Conservation (phyloP, 1,140 invertebrate genomes). For the Orchestia grillus region DNA sequence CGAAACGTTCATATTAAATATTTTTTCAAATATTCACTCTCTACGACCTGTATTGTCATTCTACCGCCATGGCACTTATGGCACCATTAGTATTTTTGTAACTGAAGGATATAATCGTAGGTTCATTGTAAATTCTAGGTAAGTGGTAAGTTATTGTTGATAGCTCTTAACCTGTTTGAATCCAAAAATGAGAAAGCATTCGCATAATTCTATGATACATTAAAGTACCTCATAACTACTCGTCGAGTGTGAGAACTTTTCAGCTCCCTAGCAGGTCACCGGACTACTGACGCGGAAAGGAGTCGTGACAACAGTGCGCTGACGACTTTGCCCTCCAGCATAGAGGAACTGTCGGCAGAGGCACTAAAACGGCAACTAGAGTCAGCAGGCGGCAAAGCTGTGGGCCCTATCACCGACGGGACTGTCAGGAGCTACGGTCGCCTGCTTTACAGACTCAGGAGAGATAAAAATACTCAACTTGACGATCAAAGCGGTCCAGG, state of each 20-base stretch:
- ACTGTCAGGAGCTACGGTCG: conserved; percentile 60
- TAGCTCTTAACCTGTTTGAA: too few species aligned
- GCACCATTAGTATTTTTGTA: too few species aligned
- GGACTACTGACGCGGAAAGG: not conserved
- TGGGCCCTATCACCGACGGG: conserved; percentile 47
- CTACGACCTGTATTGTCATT: too few species aligned
- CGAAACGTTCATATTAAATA: too few species aligned
- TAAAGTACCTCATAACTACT: too few species aligned
- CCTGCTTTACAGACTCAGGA: conserved; percentile 59
- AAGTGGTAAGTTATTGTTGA: too few species aligned
- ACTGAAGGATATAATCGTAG: too few species aligned
- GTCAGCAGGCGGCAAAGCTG: not conserved
- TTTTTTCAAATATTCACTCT: too few species aligned
- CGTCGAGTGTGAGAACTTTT: not conserved
- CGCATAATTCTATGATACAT: too few species aligned
- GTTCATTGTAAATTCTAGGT: too few species aligned
- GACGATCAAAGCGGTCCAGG: not conserved
- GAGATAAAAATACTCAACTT: not conserved
- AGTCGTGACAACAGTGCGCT: conserved; percentile 49
- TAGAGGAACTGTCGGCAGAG: conserved; percentile 59
- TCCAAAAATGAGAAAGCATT: too few species aligned
- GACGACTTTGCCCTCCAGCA: conserved; percentile 57
- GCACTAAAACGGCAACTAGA: conserved; percentile 46
- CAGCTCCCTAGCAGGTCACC: not conserved
- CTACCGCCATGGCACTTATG: too few species aligned